A percentile compares a stretch with the other conserved stretches of the same genome.
These are phyloP conservation scores for Agonopterix arenella DNA, from an alignment of 2,888 invertebrate species.

Conservation along the genomic window DNA sequence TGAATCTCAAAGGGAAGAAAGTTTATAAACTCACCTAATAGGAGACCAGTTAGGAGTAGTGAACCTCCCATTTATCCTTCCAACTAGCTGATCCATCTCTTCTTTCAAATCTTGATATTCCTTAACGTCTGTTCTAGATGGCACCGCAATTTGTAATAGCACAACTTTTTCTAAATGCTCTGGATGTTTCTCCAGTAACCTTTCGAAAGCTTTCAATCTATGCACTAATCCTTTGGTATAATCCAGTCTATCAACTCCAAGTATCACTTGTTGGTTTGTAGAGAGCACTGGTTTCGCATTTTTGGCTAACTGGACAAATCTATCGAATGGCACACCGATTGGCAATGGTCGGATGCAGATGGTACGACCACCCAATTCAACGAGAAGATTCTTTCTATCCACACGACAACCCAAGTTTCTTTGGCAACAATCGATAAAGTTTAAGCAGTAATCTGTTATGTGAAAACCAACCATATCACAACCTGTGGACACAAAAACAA, in stretches of 20 bases:
- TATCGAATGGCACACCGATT: constrained; percentile 92
- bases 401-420: constrained; percentile 91
- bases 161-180: constrained; percentile 90
- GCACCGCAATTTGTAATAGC: constrained; percentile 90
- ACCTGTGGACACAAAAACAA: constrained; percentile 57
- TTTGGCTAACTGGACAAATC: constrained; percentile 88
- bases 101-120: constrained; percentile 94
- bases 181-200: constrained; percentile 87
- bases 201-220: constrained; percentile 88
- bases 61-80: constrained; percentile 91
- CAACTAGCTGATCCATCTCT: constrained; percentile 93
- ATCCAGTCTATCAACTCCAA: constrained; percentile 93
- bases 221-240: constrained; percentile 94
- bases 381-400: constrained; percentile 89
- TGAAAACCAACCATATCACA: constrained; percentile 97
- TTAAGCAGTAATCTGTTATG: constrained; percentile 92
- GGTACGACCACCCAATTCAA: constrained; percentile 91
- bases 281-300: constrained; percentile 81
- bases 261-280: constrained; percentile 86
- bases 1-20: not conserved
- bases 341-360: constrained; percentile 90
- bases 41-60: constrained; percentile 96
- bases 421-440: constrained; percentile 95
- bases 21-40: constrained; percentile 72
- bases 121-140: constrained; percentile 92